These are phyloP conservation scores for Lepidocolaptes lacrymiger DNA, from an alignment of 2,797 vertebrate genomes.

Conservation along the genomic window DNA sequence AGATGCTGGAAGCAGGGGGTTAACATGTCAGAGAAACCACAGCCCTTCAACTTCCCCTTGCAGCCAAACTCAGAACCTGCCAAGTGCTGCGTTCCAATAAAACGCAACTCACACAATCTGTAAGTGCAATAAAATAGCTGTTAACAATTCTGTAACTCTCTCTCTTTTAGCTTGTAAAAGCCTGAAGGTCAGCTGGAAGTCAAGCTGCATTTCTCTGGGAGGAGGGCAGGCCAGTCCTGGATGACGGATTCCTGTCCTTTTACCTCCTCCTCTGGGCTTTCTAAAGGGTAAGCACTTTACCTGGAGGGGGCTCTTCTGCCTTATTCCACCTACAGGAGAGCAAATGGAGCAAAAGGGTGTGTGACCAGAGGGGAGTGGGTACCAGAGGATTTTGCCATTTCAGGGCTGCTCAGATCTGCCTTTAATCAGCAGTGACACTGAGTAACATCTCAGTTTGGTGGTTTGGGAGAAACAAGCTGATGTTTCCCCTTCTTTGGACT, in stretches of 20 bases:
- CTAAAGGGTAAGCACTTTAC: background rate
- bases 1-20: slow-evolving; percentile 47
- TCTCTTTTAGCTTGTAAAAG: slow-evolving; percentile 55
- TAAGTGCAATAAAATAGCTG: slow-evolving; percentile 66
- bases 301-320: background rate
- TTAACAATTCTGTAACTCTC: slow-evolving; percentile 70
- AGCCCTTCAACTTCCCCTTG: slow-evolving; percentile 12
- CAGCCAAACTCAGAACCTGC: slow-evolving; percentile 47
- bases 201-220: slow-evolving; percentile 36
- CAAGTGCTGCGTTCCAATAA: slow-evolving; percentile 55
- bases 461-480: background rate
- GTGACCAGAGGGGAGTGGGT: background rate
- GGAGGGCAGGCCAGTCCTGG: background rate
- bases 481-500: background rate
- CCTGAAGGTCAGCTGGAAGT: slow-evolving; percentile 65
- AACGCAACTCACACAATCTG: slow-evolving; percentile 44
- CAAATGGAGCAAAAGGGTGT: fast-evolving
- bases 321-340: background rate
- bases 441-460: background rate
- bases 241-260: background rate
- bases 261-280: background rate
- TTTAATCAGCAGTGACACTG: background rate
- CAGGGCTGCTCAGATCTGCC: background rate
- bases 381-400: background rate
- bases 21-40: slow-evolving; percentile 27